phyloP scores from a whole-genome alignment of 2,797 vertebrate species.

The Sebastes melanostomus region DNA sequence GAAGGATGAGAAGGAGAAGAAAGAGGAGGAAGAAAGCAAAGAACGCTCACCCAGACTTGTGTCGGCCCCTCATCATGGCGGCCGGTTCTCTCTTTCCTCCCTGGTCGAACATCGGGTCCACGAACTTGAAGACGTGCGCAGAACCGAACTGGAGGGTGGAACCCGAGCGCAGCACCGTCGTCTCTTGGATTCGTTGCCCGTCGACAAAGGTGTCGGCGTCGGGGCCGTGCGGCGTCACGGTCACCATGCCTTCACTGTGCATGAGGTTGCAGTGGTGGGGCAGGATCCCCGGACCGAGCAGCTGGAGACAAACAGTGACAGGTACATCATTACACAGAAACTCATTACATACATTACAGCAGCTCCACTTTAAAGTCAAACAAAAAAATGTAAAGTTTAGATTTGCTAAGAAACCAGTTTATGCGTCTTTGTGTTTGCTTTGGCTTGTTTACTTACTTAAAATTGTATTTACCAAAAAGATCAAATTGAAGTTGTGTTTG shows the following conservation, averaged over 20 bases:
- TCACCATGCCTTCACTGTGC: constrained; percentile 95
- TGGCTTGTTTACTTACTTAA: background rate
- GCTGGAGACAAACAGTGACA: constrained; percentile 64
- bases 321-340: background rate
- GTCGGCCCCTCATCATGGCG: constrained; percentile 84
- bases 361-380: background rate
- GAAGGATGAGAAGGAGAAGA: background rate
- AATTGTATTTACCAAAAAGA: background rate
- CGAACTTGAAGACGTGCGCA: constrained; percentile 95
- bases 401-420: background rate
- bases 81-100: constrained; percentile 87
- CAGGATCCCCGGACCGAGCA: constrained; percentile 93
- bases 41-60: constrained; percentile 84
- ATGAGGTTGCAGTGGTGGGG: constrained; percentile 98
- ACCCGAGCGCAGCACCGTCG: constrained; percentile 92
- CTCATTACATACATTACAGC: background rate
- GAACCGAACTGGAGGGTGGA: constrained; percentile 94
- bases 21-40: too few relatives aligned
- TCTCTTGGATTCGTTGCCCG: constrained; percentile 91
- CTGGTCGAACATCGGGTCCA: constrained; percentile 95
- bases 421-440: background rate
- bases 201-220: constrained; percentile 95
- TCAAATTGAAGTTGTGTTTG: fast-evolving
- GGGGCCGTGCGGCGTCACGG: constrained; percentile 90
- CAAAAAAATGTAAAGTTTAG: background rate